Evolutionary conservation across 2,113 vertebrate genomes (phyloP), one percentile per base, ranked within the genome.

Genomic region (Albula glossodonta): DNA sequence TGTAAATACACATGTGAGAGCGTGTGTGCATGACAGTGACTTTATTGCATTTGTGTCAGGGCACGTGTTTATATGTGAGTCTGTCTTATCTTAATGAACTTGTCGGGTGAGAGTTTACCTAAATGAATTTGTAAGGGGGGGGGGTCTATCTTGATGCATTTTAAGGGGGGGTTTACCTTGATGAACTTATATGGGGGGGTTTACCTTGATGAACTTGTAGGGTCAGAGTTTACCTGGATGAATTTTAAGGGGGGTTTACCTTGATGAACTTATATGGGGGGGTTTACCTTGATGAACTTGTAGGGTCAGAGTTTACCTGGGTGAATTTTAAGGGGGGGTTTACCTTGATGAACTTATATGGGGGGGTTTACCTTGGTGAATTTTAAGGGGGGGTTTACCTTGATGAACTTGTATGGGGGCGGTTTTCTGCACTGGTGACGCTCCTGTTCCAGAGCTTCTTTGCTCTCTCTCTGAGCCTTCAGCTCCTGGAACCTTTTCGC

Each of bases 401-500:
- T 99, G 88, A 41, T 41, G 31, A 41, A 96, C 94, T 99, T 99
- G 91, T 99, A 99, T 0, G 98, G 97, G 2, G 98, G 97, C 51
- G 98, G 98, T 93, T 98, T 98, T 87, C 97, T 97, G 78, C 97
- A 98, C 5, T 74, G 70, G 93, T 95, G 98, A 86, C 97, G 97
- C 87, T 99, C 98, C 84, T 96, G 96, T 91, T 99, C 98, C 2
- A 99, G 92, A 66, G 98, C 98, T 92, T 99, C 98, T 94, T 97
- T 98, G 93, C 96, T 98, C 93, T 99, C 98, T 91, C 97, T 97
- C 93, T 99, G 97, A 85, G 98, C 97, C 96, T 98, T 99, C 78
- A 99, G 93, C 91, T 99, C 98, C 92, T 98, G 98, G 95, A 99
- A 99, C 88, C 98, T 95, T 87, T 97, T 97, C 17, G 98, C 98